Evolutionary conservation across 35 echinoderm and acorn worm genomes (phyloP).

Genomic region (Apostichopus californicus): DNA sequence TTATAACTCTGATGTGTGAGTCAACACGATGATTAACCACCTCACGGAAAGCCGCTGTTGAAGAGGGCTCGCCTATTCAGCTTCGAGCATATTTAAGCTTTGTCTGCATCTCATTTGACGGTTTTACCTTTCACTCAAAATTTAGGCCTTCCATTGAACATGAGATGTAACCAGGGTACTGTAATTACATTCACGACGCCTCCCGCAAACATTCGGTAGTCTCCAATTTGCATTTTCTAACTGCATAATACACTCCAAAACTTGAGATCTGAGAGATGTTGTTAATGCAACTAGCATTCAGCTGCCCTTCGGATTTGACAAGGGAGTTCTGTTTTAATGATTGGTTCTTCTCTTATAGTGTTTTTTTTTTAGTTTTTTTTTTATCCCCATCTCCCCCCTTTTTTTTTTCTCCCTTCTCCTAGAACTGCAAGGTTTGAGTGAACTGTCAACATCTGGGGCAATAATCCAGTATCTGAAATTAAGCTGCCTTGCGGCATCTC

Average conservation of each 20-base stretch:
- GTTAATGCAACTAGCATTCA: background rate
- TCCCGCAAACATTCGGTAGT: slow-evolving; percentile 37
- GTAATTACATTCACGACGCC: slow-evolving; percentile 46
- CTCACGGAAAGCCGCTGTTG: background rate
- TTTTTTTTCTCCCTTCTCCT: background rate
- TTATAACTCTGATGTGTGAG: background rate
- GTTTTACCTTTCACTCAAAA: slow-evolving; percentile 40
- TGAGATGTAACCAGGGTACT: slow-evolving; percentile 11
- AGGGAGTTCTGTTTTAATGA: slow-evolving; percentile 27
- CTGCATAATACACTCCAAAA: slow-evolving; percentile 27
- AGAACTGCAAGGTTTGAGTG: slow-evolving; percentile 31
- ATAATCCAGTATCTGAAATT: slow-evolving; percentile 32
- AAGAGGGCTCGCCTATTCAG: background rate
- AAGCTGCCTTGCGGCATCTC: slow-evolving; percentile 20
- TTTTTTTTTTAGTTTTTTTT: slow-evolving; percentile 1
- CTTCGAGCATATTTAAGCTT: slow-evolving; percentile 5
- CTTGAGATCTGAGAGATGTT: background rate
- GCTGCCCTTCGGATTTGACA: slow-evolving; percentile 45
- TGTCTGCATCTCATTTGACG: background rate
- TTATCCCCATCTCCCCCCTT: background rate
- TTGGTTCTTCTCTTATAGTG: background rate
- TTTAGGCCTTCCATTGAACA: slow-evolving; percentile 33
- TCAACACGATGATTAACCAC: slow-evolving; percentile 5
- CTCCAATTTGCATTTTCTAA: slow-evolving; percentile 43
- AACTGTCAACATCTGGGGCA: slow-evolving; percentile 52